phyloP scores from a whole-genome alignment of 1,140 invertebrate genomes.

The Pseudomyrmex dendroicus region DNA sequence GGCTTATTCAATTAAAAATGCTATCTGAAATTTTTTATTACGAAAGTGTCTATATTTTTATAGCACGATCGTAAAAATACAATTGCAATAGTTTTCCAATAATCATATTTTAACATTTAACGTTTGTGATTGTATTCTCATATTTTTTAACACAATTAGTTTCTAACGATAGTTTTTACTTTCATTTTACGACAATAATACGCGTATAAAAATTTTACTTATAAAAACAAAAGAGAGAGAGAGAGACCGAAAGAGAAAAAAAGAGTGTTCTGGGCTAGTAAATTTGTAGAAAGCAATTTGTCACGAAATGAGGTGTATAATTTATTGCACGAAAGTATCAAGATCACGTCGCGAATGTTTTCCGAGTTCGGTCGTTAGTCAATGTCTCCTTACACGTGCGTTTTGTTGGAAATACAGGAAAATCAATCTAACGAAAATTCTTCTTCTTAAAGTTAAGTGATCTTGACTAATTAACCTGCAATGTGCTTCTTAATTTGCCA shows the following conservation, averaged over 20 bases:
- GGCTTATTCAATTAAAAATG: conserved; percentile 5
- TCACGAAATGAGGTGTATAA: not conserved
- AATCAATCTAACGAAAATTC: conserved; percentile 12
- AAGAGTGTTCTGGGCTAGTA: too few relatives aligned
- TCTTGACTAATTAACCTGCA: conserved; percentile 30
- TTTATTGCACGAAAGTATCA: not conserved
- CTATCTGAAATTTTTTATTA: conserved; percentile 2
- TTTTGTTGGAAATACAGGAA: not conserved
- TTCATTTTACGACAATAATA: too few relatives aligned
- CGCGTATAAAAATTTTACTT: too few relatives aligned
- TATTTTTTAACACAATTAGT: too few relatives aligned
- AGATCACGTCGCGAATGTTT: not conserved
- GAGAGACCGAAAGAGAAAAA: too few relatives aligned
- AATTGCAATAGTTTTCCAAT: too few relatives aligned
- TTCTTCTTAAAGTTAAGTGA: not conserved
- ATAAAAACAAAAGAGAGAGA: too few relatives aligned
- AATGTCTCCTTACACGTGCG: conserved; percentile 12
- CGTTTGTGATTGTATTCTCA: too few relatives aligned
- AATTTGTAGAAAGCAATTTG: not conserved
- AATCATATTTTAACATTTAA: too few relatives aligned
- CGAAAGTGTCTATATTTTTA: not conserved
- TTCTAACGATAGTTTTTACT: too few relatives aligned
- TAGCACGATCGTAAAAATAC: too few relatives aligned
- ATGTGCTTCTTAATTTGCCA: conserved; percentile 32
- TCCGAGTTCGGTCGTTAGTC: not conserved